Base-by-base conservation (phyloP, 1,140 invertebrate species). In the Diabrotica virgifera region DNA sequence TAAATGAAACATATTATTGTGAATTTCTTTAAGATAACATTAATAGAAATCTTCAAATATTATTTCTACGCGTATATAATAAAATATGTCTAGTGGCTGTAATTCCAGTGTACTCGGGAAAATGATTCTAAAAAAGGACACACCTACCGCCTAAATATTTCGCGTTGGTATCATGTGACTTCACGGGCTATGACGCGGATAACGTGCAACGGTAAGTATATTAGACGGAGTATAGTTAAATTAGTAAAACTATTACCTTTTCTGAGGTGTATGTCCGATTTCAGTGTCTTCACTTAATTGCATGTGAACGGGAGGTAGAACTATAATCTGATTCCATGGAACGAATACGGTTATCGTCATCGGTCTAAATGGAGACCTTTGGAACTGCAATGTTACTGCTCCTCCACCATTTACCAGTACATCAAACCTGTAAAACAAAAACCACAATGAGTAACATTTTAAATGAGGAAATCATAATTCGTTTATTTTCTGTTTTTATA, bases 371-470 rank as follows among this genome's bases (percentile, higher is more conserved):
- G 94, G 94, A 53, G 90, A 94, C 63, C 94, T 83, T 79, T 95
- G 93, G 82, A 99, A 98, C 80, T 98, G 94, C 64, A 99, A 83
- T 12, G 94, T 98, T 11, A 99, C 94, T 6, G 96, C 95, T n/a
- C 96, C 95, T 58, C 97, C 97, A 13, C 97, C 97, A 82, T 99
- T 99, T 36, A 99, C 96, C 72, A 99, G 82, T 51, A 99, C 90
- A 83, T 99, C 97, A 84, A 98, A 99, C 90, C 96, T 98, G 78
- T 70, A 64, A 60, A 66, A 55, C 38, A 46, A 24, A 24, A 59
- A 62, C 5, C 35, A 52, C n/a, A 63, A 11, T 40, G 9, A 6
- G n/a, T 13, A 12, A 36, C 2, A 10, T n/a, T 12, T 55, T 7
- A 55, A 55, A 12, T n/a, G 8, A 55, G 8, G 13, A 5, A 56